These are phyloP conservation scores for Danaus chrysippus DNA, from an alignment of 2,888 invertebrate genomes.

Conservation along the genomic window DNA sequence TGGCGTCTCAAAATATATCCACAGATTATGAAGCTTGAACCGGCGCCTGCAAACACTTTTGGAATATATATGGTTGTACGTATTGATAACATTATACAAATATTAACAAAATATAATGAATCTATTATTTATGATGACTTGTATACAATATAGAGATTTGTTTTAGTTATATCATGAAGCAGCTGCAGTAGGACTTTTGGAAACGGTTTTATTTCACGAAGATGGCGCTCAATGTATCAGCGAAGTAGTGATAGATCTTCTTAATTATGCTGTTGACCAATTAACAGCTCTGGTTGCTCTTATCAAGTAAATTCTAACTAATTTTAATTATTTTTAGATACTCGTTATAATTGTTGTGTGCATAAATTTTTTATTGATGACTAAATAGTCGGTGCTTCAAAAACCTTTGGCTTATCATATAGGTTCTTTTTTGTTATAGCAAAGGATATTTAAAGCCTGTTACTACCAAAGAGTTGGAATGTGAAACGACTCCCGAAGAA, in stretches of 20 bases:
- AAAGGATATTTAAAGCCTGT: slow-evolving; percentile 56
- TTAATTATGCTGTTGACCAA: slow-evolving; percentile 88
- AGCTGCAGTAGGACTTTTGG: slow-evolving; percentile 87
- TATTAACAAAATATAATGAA: not conserved
- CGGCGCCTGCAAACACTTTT: slow-evolving; percentile 84
- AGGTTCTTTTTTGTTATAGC: slow-evolving; percentile 36
- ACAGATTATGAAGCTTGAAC: slow-evolving; percentile 83
- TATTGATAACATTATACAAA: slow-evolving; percentile 13
- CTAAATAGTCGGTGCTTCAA: no score
- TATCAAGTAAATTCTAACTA: slow-evolving; percentile 50
- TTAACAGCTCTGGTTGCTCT: slow-evolving; percentile 81
- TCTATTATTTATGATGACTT: not conserved
- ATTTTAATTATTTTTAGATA: not conserved
- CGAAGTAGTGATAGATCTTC: slow-evolving; percentile 87
- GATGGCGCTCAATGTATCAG: slow-evolving; percentile 88
- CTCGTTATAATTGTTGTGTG: no score
- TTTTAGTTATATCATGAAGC: slow-evolving; percentile 87
- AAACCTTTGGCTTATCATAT: not conserved
- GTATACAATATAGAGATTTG: not conserved
- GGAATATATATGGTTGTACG: slow-evolving; percentile 87
- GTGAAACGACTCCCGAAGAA: slow-evolving; percentile 78
- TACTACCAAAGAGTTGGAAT: slow-evolving; percentile 59
- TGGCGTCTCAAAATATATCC: slow-evolving; percentile 93
- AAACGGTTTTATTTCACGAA: slow-evolving; percentile 89
- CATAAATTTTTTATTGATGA: no score